A percentile compares a stretch with the other conserved stretches of the same genome.
Evolutionary conservation across 2,113 vertebrate species (phyloP).

Genomic region (Etheostoma cragini): DNA sequence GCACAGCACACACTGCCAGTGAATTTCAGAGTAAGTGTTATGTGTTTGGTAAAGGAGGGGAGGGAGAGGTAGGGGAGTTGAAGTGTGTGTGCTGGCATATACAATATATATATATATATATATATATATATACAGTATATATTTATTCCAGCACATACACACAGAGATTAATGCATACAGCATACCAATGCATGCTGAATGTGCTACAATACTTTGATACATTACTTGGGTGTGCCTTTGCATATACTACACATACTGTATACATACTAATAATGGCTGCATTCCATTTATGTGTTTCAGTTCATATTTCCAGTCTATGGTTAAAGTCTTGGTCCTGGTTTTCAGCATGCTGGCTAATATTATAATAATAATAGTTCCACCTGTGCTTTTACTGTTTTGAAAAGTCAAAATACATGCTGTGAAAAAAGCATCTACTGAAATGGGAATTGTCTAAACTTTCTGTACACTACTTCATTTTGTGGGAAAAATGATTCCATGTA

Average conservation of each 20-base stretch:
- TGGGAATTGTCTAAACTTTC: neutral
- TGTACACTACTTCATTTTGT: slow-evolving; percentile 6
- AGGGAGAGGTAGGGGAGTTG: slow-evolving; percentile 27
- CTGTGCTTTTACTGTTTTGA: neutral
- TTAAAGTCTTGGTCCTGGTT: neutral
- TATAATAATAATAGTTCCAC: neutral
- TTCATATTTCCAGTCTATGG: neutral
- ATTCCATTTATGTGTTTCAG: neutral
- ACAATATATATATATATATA: neutral
- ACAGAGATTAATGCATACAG: too few species aligned
- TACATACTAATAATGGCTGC: neutral
- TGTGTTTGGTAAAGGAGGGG: slow-evolving; percentile 58
- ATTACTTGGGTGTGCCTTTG: neutral
- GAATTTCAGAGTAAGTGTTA: slow-evolving; percentile 73
- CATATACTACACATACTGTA: neutral
- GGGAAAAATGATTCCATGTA: neutral
- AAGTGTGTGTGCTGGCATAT: slow-evolving; percentile 26
- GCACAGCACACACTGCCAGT: slow-evolving; percentile 73
- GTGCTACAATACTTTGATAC: neutral
- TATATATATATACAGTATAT: too few species aligned
- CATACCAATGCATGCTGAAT: neutral
- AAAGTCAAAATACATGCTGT: slow-evolving; percentile 6
- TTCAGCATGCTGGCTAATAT: neutral
- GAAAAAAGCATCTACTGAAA: neutral
- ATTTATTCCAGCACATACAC: too few species aligned